Base-by-base conservation (phyloP, 2,113 vertebrate species). In the Rynchops niger region DNA sequence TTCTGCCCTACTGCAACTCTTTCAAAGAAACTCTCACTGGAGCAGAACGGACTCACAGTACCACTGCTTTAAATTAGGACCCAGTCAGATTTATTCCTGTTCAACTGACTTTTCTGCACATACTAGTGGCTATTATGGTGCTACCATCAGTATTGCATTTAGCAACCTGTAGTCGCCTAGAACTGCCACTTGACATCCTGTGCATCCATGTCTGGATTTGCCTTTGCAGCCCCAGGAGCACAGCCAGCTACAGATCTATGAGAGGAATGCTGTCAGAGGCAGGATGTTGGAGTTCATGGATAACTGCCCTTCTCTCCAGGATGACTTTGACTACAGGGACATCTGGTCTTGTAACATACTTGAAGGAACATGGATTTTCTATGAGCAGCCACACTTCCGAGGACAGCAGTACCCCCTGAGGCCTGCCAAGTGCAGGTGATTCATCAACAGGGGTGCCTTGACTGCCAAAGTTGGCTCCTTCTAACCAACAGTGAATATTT, bases 221-320 rank as follows among this genome's bases (percentile, higher is more conserved):
- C 42, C 49, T 63, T 53, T 27, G 32, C 47, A 55, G 72, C 90
- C 97, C 34, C 34, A 42, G 43, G 19, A 52, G 36, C 38, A 88
- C 65, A 69, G 82, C 90, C 92, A 62, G 90, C 97, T 98, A 97
- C 97, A 97, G 88, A 94, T 98, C 93, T 98, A 96, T 50, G 97
- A 98, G 94, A 97, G 97, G 40, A 98, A 98, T 8, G 96, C 98
- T 56, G 93, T 97, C 65, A 62, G 96, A 79, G 98, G 98, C 90
- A 97, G 97, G 82, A 97, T 95, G 53, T 97, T 97, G 82, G 98
- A 98, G 93, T 97, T 98, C 92, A 96, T 94, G 6, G 97, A 98
- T 11, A 98, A 98, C 98, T 98, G 97, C 95, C 66, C 98, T 94
- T 98, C 98, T 14, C 86, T 98, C 49, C 96, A 97, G 3, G 96